phyloP scores from a whole-genome alignment of 1,140 invertebrate genomes.

The Drosophila sp. region DNA sequence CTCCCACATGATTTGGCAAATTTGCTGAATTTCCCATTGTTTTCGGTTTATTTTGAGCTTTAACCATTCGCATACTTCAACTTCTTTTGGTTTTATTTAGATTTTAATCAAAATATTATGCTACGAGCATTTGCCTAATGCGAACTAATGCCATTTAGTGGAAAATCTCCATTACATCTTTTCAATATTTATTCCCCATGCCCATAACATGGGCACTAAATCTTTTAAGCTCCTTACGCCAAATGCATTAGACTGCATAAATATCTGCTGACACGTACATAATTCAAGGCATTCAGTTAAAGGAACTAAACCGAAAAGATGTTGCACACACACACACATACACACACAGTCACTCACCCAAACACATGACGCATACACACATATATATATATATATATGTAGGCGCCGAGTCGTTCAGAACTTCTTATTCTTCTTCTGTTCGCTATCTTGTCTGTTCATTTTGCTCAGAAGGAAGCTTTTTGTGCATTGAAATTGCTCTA shows the following conservation, averaged over 20 bases:
- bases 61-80: not conserved
- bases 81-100: not conserved
- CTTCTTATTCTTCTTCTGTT: conserved; percentile 4
- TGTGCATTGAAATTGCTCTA: conserved; percentile 14
- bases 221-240: conserved; percentile 24
- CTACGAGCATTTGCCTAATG: not conserved
- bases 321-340: conserved; percentile 4
- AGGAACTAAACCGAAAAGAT: conserved; percentile 7
- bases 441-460: conserved; percentile 15
- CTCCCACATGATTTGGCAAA: not conserved
- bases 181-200: conserved; percentile 19
- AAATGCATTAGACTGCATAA: conserved; percentile 33
- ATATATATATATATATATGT: not conserved
- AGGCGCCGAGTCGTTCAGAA: not conserved
- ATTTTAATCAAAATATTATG: conserved; percentile 14
- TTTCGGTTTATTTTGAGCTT: not conserved
- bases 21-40: not conserved
- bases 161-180: conserved; percentile 20
- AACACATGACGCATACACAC: not conserved
- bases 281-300: conserved; percentile 21
- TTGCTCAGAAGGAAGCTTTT: conserved; percentile 12
- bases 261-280: conserved; percentile 28
- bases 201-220: conserved; percentile 13
- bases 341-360: not conserved
- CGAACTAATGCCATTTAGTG: conserved; percentile 17